Base-by-base conservation (phyloP, 2,113 vertebrate genomes). In the Otus sunia region DNA sequence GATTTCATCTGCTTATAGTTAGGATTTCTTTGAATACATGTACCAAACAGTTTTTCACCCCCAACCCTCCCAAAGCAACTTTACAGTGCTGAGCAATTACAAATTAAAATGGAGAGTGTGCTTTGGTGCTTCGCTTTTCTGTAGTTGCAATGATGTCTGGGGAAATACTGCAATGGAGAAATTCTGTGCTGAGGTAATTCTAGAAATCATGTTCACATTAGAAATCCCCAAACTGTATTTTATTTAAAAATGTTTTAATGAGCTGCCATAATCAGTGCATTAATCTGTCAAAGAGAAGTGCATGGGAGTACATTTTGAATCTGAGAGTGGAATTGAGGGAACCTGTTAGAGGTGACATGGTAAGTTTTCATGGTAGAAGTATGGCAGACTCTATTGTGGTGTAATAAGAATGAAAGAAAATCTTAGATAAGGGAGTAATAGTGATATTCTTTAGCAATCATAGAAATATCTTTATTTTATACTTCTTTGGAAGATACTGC, bases 51-150 rank as follows among this genome's bases (percentile, higher is more conserved):
- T 77, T 92, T 71, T 22, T 96, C 91, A 91, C 45, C 62, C 81
- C 62, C 85, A 90, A 30, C 74, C 92, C 86, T 90, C 60, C 58
- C n/a, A 14, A 82, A 72, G 56, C 64, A 88, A 72, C 88, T 94
- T 94, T 78, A 84, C 86, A 93, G 88, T 95, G 87, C 71, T 94
- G 74, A 95, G 87, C 73, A 96, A 91, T 96, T 97, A 62, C 84
- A 94, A 96, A 96, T 97, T 94, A 97, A 98, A 93, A 94, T 58
- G 90, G 86, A 80, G 91, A 97, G 66, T 47, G 91, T 97, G 76
- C 22, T 50, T 64, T 92, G 88, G 45, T 94, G 85, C 92, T 95
- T 97, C 41, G 15, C 78, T 95, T 91, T 95, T 82, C 79, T 58
- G 77, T 55, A 93, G 50, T 96, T 96, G 84, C 56, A 82, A 3